A percentile compares a stretch with the other conserved stretches of the same genome.
phyloP scores from a whole-genome alignment of 2,888 invertebrate species.

The Hypselothyrea guttata region DNA sequence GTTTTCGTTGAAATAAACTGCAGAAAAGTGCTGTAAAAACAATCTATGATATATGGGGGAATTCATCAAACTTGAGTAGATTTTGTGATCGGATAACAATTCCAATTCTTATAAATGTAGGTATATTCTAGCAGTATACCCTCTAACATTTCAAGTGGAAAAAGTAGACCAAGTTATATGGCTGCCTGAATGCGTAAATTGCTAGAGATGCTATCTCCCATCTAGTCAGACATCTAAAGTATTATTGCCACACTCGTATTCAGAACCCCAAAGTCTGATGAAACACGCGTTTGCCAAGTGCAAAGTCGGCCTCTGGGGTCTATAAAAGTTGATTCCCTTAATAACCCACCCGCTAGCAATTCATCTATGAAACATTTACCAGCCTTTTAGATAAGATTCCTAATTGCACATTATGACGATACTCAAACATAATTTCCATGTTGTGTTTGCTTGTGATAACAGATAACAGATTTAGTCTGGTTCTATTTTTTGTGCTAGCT shows the following conservation, averaged over 20 bases:
- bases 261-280: constrained; percentile 37
- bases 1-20: neutral
- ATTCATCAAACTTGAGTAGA: too few species aligned
- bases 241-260: neutral
- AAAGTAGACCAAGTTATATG: constrained; percentile 21
- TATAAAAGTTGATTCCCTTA: constrained; percentile 65
- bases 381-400: constrained; percentile 51
- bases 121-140: too few species aligned
- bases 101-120: too few species aligned
- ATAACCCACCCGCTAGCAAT: constrained; percentile 57
- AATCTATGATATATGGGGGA: neutral
- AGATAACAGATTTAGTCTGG: constrained; percentile 14
- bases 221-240: constrained; percentile 3
- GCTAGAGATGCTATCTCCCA: neutral
- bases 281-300: constrained; percentile 67
- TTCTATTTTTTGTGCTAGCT: constrained; percentile 1
- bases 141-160: too few species aligned
- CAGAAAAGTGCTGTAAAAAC: neutral
- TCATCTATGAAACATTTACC: constrained; percentile 57
- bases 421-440: constrained; percentile 56
- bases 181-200: constrained; percentile 36
- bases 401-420: constrained; percentile 54
- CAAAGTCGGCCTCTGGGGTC: constrained; percentile 65
- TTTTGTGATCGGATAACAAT: too few species aligned
- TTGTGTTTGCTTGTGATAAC: constrained; percentile 48